These are phyloP conservation scores for Hydrocynus forskahlii DNA, from an alignment of 2,797 vertebrate genomes.

Conservation along the genomic window DNA sequence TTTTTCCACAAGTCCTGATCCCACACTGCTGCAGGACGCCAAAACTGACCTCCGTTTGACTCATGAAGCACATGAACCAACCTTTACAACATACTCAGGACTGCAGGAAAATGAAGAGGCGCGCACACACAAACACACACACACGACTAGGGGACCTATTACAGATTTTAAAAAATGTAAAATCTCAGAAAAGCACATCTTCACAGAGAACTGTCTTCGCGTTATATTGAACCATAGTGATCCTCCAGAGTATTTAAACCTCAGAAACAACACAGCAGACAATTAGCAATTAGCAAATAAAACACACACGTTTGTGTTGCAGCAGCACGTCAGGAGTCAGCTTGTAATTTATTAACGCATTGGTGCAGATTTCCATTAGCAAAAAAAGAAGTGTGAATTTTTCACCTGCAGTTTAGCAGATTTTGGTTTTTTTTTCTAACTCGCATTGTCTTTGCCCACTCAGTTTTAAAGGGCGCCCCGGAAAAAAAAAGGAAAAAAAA, in stretches of 20 bases:
- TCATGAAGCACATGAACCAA: constrained; percentile 66
- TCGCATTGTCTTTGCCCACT: constrained; percentile 67
- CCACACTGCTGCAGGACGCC: constrained; percentile 64
- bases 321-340: neutral
- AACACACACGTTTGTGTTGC: neutral
- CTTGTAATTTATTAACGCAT: neutral
- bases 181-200: too few relatives aligned
- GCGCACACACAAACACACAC: neutral
- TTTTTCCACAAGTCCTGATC: constrained; percentile 68
- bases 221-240: too few relatives aligned
- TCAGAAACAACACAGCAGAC: too few relatives aligned
- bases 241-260: too few relatives aligned
- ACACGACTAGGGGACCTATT: neutral
- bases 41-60: constrained; percentile 85
- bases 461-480: constrained; percentile 64
- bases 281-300: too few relatives aligned
- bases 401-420: neutral
- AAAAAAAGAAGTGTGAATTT: neutral
- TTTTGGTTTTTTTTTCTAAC: neutral
- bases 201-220: too few relatives aligned
- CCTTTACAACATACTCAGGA: neutral
- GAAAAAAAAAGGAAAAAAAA: too few relatives aligned
- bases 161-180: neutral
- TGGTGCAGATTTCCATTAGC: too few relatives aligned
- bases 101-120: too few relatives aligned